Evolutionary conservation across 2,888 invertebrate species (phyloP).

Genomic region (Dryococelus australis): DNA sequence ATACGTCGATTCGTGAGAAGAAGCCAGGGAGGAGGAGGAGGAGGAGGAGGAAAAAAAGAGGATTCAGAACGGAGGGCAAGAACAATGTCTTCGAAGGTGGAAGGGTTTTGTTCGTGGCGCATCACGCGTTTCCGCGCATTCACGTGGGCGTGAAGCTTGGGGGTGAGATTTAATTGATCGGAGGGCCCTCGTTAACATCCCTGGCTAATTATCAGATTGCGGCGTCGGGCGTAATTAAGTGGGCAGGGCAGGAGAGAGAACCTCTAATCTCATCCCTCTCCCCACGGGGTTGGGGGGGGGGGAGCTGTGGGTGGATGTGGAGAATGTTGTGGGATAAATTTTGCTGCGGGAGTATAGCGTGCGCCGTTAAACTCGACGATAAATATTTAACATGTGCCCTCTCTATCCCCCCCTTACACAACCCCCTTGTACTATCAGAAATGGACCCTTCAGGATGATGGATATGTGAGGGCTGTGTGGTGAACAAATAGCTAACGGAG

Average conservation of each 20-base stretch:
- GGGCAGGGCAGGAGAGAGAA: neutral
- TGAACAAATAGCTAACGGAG: slow-evolving; percentile 17
- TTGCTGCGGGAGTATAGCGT: neutral
- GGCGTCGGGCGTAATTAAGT: slow-evolving; percentile 20
- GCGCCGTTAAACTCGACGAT: slow-evolving; percentile 33
- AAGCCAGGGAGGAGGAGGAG: neutral
- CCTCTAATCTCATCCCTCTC: slow-evolving; percentile 1
- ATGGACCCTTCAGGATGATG: slow-evolving; percentile 39
- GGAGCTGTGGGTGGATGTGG: neutral
- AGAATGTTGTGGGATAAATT: slow-evolving; percentile 5
- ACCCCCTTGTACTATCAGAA: slow-evolving; percentile 12
- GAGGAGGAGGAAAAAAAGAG: neutral
- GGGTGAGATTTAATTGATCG: slow-evolving; percentile 23
- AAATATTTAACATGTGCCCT: slow-evolving; percentile 37
- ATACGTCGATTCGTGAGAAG: neutral
- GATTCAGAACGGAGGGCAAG: neutral
- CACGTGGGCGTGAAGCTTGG: neutral
- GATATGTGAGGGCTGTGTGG: slow-evolving; percentile 31
- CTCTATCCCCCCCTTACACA: neutral
- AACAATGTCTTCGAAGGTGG: neutral
- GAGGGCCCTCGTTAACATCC: slow-evolving; percentile 5
- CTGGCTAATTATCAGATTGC: slow-evolving; percentile 29
- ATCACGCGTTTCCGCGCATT: neutral
- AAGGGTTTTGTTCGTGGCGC: slow-evolving; percentile 3
- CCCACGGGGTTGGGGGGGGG: neutral